Base-by-base conservation (phyloP, 2,888 invertebrate species). In the Cantharis nigra region DNA sequence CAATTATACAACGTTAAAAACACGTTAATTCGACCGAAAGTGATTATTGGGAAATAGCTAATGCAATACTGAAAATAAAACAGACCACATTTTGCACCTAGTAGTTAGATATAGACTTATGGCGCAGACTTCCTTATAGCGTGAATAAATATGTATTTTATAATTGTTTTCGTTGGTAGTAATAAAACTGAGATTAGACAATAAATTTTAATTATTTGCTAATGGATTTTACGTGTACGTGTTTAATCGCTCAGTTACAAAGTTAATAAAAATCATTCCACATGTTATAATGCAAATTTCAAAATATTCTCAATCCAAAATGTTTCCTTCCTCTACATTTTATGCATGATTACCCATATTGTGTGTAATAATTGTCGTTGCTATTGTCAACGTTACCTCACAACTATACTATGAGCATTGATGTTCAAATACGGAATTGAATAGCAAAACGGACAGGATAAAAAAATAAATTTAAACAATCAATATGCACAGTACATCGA, bases 401-500 rank as follows among this genome's bases (percentile, higher is more conserved):
- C 20, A 26, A 69, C 20, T 73, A 14, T 70, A 11, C 10, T 10
- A 63, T 70, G 69, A 63, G 30, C 69, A 69, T 63, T 20, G 63
- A 28, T 14, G 67, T 71, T 70, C 70, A 73, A 77, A 63, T 65
- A 77, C 72, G 62, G 80, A 79, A 80, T 74, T 76, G 75, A 78
- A 75, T 78, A 75, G 77, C 63, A 70, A 23, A 69, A 70, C 77
- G 70, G 77, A 76, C 78, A 72, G 80, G 74, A 72, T 69, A 67
- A n/a, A 73, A 78, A 77, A 76, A 76, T 79, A 80, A 78, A 71
- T 80, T 78, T 80, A 77, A 80, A 78, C 72, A 83, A 83, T 83
- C 82, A 80, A 83, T 83, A 83, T 83, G 78, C 81, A 80, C 64
- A 75, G 73, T 77, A 70, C 81, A 82, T 82, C 82, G 83, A 82